phyloP scores from a whole-genome alignment of 2,888 invertebrate genomes.

The Eilema sororculum region DNA sequence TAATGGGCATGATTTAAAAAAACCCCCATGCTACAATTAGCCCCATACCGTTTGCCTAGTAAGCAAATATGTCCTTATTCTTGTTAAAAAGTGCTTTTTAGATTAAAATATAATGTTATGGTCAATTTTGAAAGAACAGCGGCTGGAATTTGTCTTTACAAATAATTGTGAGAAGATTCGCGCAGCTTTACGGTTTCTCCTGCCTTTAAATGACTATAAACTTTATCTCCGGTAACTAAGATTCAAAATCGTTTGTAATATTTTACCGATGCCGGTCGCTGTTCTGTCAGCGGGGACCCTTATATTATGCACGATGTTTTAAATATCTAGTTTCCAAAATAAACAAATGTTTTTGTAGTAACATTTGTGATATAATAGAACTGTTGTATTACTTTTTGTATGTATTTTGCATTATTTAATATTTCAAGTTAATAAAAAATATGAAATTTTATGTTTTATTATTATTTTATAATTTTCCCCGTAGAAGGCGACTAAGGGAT shows the following conservation, averaged over 20 bases:
- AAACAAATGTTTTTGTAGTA: slow-evolving; percentile 34
- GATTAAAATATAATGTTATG: background rate
- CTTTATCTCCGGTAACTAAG: too few relatives aligned
- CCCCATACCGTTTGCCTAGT: background rate
- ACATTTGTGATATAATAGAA: slow-evolving; percentile 27
- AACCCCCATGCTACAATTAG: slow-evolving; percentile 3
- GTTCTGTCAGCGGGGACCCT: too few relatives aligned
- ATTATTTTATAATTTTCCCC: background rate
- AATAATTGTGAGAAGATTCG: too few relatives aligned
- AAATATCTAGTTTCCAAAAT: slow-evolving; percentile 14
- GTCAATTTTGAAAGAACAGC: too few relatives aligned
- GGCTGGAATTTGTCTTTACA: too few relatives aligned
- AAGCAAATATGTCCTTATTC: background rate
- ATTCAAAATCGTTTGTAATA: too few relatives aligned
- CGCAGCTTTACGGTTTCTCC: too few relatives aligned
- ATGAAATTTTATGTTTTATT: slow-evolving; percentile 31
- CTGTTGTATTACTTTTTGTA: slow-evolving; percentile 33
- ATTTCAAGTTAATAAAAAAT: slow-evolving; percentile 54
- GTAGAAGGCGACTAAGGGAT: too few relatives aligned
- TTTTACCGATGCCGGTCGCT: too few relatives aligned
- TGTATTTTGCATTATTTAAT: slow-evolving; percentile 53
- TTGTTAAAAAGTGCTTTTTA: background rate
- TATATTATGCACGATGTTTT: slow-evolving; percentile 33
- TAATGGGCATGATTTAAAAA: background rate
- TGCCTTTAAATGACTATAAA: too few relatives aligned